Evolutionary conservation across 2,797 vertebrate species (phyloP).

Genomic region (Eurystomus glaucurus): DNA sequence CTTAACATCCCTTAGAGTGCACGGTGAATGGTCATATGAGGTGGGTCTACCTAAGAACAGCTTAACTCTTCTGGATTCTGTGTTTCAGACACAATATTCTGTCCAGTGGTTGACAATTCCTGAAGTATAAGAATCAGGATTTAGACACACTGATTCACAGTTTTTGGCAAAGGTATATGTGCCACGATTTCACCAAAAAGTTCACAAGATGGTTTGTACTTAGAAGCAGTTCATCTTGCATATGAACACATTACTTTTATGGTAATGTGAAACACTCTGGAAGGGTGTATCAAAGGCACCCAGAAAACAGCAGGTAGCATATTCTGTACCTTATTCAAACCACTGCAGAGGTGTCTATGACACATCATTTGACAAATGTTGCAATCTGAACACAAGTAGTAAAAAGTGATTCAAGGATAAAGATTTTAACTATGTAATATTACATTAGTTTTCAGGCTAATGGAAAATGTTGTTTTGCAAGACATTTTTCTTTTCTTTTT

Average conservation of each 20-base stretch:
- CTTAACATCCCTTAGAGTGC: neutral
- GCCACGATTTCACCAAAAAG: neutral
- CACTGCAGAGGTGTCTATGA: neutral
- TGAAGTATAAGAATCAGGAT: neutral
- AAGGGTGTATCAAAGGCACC: neutral
- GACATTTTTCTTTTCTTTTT: fast-evolving
- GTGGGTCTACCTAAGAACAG: neutral
- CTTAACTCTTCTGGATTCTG: neutral
- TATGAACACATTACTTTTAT: neutral
- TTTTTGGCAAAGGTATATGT: neutral
- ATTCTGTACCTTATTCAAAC: neutral
- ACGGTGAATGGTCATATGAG: fast-evolving
- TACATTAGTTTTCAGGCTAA: neutral
- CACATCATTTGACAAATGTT: neutral
- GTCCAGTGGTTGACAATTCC: neutral
- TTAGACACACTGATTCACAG: neutral
- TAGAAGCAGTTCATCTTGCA: neutral
- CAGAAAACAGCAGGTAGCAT: neutral
- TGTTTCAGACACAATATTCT: neutral
- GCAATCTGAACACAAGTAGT: neutral
- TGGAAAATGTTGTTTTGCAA: neutral
- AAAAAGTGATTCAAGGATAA: neutral
- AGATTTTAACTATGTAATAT: neutral
- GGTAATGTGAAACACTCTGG: neutral
- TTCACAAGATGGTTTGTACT: neutral